These are phyloP conservation scores for Eupleurogrammus muticus DNA, from an alignment of 2,797 vertebrate genomes.

Conservation along the genomic window DNA sequence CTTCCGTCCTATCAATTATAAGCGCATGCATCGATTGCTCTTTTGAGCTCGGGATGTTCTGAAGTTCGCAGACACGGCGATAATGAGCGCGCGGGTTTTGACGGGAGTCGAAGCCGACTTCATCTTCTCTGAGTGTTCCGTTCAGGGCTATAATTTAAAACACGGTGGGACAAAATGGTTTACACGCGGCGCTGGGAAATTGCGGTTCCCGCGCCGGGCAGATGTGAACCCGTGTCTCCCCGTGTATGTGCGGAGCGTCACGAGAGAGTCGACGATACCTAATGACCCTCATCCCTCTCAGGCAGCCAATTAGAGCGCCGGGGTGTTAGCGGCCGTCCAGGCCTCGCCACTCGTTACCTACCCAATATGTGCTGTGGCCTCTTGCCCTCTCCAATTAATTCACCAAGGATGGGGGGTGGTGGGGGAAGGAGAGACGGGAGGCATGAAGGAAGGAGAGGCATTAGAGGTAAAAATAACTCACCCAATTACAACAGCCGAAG, in stretches of 20 bases:
- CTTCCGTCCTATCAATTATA: constrained; percentile 63
- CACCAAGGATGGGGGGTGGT: constrained; percentile 57
- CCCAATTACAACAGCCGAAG: constrained; percentile 63
- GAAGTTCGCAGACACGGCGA: constrained; percentile 40
- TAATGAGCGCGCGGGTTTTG: constrained; percentile 38
- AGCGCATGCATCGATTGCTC: constrained; percentile 33
- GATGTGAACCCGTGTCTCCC: background rate
- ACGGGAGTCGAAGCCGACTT: constrained; percentile 3
- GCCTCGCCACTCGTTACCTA: constrained; percentile 73
- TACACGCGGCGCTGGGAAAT: constrained; percentile 3
- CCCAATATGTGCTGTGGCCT: constrained; percentile 72
- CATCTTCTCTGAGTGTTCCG: background rate
- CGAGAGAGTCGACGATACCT: constrained; percentile 67
- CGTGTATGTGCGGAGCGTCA: constrained; percentile 27
- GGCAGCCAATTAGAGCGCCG: constrained; percentile 81
- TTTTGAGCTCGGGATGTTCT: constrained; percentile 45
- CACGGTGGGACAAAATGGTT: constrained; percentile 1
- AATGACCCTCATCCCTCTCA: constrained; percentile 80
- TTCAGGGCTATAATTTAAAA: constrained; percentile 10
- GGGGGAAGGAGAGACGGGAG: constrained; percentile 13
- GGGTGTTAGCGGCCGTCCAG: constrained; percentile 64
- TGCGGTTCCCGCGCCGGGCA: background rate
- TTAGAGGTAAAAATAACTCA: constrained; percentile 72
- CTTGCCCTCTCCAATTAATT: constrained; percentile 79
- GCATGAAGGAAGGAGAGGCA: constrained; percentile 55